These are phyloP conservation scores for Erythrocercus mccallii DNA, from an alignment of 2,113 vertebrate species.

Conservation along the genomic window DNA sequence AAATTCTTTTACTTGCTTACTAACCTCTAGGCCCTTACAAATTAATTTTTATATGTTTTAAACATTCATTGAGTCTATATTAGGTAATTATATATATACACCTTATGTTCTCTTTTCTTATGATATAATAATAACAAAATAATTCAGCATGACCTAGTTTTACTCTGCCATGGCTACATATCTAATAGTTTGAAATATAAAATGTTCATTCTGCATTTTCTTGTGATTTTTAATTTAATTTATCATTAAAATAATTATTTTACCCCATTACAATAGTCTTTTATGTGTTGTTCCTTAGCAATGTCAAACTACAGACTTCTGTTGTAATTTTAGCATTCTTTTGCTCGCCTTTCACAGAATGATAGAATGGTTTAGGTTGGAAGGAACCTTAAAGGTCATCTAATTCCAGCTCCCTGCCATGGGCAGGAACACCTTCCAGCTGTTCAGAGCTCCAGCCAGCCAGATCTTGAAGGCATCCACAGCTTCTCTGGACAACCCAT, in stretches of 20 bases:
- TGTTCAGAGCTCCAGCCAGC: neutral
- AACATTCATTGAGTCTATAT: neutral
- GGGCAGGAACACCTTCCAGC: neutral
- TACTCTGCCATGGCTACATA: neutral
- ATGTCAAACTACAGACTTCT: neutral
- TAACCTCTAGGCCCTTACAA: neutral
- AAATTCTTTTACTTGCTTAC: neutral
- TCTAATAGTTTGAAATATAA: neutral
- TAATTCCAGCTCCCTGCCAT: rapidly evolving
- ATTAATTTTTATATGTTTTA: neutral
- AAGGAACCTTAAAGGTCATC: neutral
- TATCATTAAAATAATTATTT: neutral
- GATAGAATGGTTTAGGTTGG: neutral
- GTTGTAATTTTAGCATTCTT: neutral
- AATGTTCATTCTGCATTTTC: neutral
- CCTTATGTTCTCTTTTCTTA: neutral
- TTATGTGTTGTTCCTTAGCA: neutral
- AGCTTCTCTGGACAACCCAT: neutral
- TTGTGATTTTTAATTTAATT: neutral
- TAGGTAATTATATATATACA: neutral
- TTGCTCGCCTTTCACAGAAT: neutral
- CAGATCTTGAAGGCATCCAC: neutral
- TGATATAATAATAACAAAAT: neutral
- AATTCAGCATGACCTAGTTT: neutral
- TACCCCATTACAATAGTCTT: neutral